A percentile compares a stretch with the other conserved stretches of the same genome.
These are phyloP conservation scores for Ganaspis sp. DNA, from an alignment of 1,140 invertebrate genomes.

Conservation along the genomic window DNA sequence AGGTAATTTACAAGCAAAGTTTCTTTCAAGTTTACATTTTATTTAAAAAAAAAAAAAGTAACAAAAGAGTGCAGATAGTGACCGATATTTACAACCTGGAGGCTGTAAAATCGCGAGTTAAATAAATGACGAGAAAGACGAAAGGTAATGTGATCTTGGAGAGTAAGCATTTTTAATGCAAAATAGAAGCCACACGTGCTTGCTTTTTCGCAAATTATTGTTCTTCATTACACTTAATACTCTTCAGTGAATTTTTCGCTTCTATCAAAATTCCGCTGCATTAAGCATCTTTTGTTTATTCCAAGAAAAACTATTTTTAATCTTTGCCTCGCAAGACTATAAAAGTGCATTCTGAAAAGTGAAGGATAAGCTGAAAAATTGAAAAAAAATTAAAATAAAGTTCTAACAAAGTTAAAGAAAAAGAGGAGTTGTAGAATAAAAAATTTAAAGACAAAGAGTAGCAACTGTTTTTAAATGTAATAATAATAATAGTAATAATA, in stretches of 20 bases:
- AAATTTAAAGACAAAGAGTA: not conserved
- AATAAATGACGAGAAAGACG: not conserved
- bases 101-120: conserved; percentile 20
- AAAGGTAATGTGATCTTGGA: not conserved
- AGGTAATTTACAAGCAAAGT: not conserved
- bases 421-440: too few species aligned
- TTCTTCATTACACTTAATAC: not conserved
- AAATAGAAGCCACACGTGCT: not conserved
- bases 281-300: not conserved
- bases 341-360: conserved; percentile 22
- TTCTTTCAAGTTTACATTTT: not conserved
- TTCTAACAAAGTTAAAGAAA: too few species aligned
- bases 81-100: not conserved
- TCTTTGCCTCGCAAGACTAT: not conserved
- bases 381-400: not conserved
- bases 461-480: not conserved
- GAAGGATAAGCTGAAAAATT: not conserved
- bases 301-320: conserved; percentile 4
- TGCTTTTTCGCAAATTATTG: conserved; percentile 10
- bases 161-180: not conserved
- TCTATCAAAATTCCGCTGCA: not conserved
- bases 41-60: not conserved
- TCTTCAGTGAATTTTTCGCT: not conserved
- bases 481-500: too few species aligned
- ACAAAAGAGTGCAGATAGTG: not conserved